Conservation (phyloP, 2,888 invertebrate species). For the Agriopis marginaria region DNA sequence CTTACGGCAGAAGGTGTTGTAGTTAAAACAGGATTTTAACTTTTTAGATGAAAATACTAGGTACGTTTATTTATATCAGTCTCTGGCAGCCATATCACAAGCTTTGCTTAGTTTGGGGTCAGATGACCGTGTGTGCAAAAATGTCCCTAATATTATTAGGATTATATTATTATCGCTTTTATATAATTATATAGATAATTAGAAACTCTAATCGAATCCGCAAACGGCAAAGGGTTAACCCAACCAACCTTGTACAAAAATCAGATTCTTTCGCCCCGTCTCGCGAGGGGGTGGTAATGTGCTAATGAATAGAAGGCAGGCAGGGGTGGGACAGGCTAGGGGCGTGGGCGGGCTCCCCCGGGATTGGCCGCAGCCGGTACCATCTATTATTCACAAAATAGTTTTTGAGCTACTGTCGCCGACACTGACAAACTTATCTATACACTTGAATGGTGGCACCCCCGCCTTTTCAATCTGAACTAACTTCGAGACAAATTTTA, state of each 20-base stretch:
- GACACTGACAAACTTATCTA: constrained; percentile 65
- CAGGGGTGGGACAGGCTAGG: constrained; percentile 49
- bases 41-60: no score
- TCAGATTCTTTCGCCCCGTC: constrained; percentile 75
- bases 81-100: no score
- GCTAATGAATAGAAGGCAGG: constrained; percentile 83
- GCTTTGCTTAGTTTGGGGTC: no score
- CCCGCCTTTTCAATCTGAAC: background rate
- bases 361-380: constrained; percentile 82
- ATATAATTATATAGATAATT: no score
- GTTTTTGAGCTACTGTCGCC: constrained; percentile 84
- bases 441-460: background rate
- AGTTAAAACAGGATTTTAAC: no score
- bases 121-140: no score
- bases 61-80: no score
- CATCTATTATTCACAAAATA: constrained; percentile 87
- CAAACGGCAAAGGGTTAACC: constrained; percentile 49
- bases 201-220: constrained; percentile 23
- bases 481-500: background rate
- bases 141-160: no score
- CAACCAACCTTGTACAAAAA: constrained; percentile 63
- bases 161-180: no score
- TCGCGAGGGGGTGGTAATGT: constrained; percentile 81
- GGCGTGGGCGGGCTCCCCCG: constrained; percentile 78
- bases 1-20: no score